phyloP scores from a whole-genome alignment of 2,888 invertebrate genomes.

The Alviniconcha strummeri region DNA sequence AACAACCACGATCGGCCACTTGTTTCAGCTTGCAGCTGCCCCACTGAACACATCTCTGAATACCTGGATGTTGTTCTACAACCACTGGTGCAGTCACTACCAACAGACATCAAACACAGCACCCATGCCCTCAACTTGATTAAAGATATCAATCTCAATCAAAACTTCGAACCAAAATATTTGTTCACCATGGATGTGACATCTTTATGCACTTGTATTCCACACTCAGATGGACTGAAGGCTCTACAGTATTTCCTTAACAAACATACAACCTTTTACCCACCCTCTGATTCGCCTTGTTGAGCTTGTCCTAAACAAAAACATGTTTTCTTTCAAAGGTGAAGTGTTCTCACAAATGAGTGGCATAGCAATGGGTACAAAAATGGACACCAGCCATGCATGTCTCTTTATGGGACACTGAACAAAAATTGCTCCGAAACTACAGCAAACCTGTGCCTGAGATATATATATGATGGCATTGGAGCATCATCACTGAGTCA shows the following conservation, averaged over 20 bases:
- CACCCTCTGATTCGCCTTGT: background rate
- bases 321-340: background rate
- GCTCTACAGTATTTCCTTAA: background rate
- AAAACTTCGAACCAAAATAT: background rate
- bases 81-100: background rate
- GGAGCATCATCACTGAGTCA: no score
- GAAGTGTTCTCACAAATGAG: conserved; percentile 1
- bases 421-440: background rate
- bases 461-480: no score
- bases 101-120: conserved; percentile 15
- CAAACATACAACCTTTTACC: background rate
- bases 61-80: conserved; percentile 16
- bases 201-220: background rate
- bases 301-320: background rate
- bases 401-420: conserved; percentile 19
- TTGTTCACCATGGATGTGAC: background rate
- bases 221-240: background rate
- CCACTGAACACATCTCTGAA: conserved; percentile 28
- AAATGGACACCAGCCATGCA: conserved; percentile 19
- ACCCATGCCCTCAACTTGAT: conserved; percentile 21
- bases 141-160: background rate
- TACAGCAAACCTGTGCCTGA: no score
- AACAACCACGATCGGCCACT: conserved; percentile 38
- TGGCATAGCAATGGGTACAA: conserved; percentile 1
- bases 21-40: conserved; percentile 28